Conservation (phyloP, 2,113 vertebrate species). For the Colius striatus region DNA sequence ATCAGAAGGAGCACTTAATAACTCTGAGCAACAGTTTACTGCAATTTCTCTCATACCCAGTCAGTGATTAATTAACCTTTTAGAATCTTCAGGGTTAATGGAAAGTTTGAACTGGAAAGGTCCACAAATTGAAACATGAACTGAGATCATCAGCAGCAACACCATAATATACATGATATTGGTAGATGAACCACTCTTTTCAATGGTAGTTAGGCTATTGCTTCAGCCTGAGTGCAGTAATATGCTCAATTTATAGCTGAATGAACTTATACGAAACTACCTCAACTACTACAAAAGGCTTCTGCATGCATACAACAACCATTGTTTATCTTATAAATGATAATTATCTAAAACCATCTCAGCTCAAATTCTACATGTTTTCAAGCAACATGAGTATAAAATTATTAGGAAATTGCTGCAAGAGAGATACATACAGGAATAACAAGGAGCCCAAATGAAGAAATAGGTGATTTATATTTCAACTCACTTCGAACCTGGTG, state of each 20-base stretch:
- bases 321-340: background rate
- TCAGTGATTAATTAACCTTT: conserved; percentile 64
- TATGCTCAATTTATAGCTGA: background rate
- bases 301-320: background rate
- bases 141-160: background rate
- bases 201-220: background rate
- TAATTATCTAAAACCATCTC: background rate
- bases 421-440: background rate
- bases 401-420: background rate
- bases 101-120: conserved; percentile 39
- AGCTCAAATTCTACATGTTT: background rate
- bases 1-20: background rate
- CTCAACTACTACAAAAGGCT: background rate
- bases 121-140: conserved; percentile 33
- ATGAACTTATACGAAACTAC: background rate
- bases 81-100: conserved; percentile 47
- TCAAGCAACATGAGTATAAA: background rate
- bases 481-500: background rate
- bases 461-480: fast-evolving
- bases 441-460: background rate
- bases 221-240: background rate
- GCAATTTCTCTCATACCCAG: conserved; percentile 47
- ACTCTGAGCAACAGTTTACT: conserved; percentile 36
- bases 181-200: background rate
- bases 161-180: background rate